Base-by-base conservation (phyloP, 1,140 invertebrate genomes). In the Triops longicaudatus region DNA sequence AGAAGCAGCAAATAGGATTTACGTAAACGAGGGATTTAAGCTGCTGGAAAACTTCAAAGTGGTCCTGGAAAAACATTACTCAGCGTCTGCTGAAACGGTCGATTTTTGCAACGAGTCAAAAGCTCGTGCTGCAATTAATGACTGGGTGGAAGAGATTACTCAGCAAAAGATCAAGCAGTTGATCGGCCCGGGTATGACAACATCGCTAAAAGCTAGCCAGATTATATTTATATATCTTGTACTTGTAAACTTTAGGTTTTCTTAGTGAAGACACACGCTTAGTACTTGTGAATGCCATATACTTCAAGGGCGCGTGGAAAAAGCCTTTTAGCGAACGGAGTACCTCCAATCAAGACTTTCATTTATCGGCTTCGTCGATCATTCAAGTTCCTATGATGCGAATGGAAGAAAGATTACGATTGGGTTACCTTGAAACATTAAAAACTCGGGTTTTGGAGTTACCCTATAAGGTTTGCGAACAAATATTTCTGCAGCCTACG, bases 281-380 rank as follows among this genome's bases (percentile, higher is more conserved):
- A 28, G 87, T 96, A 7, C 84, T 96, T 0, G 84, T 93, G 1
- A 96, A 95, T 84, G 93, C 92, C 9, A 86, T 96, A 44, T 93
- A 95, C 82, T 96, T 96, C 83, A 95, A 94, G 85, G 93, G 92
- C 12, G 84, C 86, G 41, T 96, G 94, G 94, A 86, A 88, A 74
- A 84, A 87, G 6, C 87, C 89, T 0, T 96, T 96, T 76, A 44
- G 79, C 14, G 80, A 81, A 22, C 82, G 84, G 0, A 81, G 80
- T 0, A 95, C 93, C 0, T 80, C 78, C 1, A 71, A 80, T 0
- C 81, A 83, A 71, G 89, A 88, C 80, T 94, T 94, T 83, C 43
- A 82, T 71, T 77, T 80, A 3, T 44, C 43, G 11, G 78, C 80
- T n/a, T 80, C 85, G 12, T 80, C 81, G 12, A 90, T 88, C 71